Conservation (phyloP, 2,888 invertebrate genomes). For the Abrostola triplasia region DNA sequence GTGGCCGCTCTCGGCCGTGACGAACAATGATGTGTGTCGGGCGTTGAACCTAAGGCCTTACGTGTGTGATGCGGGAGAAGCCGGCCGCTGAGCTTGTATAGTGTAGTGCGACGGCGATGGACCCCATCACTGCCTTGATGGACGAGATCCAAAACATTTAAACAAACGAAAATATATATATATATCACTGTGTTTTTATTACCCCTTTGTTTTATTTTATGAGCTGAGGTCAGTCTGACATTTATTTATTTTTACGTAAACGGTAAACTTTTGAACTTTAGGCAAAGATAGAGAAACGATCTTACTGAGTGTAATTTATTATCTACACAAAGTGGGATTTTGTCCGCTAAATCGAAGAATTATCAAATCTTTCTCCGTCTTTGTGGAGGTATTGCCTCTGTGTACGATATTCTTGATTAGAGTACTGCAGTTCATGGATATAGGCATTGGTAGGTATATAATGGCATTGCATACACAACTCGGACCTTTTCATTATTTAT, state of each 20-base stretch:
- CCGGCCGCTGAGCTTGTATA: slow-evolving; percentile 75
- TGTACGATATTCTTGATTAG: no score
- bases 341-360: no score
- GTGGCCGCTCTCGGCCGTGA: slow-evolving; percentile 22
- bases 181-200: slow-evolving; percentile 82
- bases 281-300: no score
- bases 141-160: slow-evolving; percentile 82
- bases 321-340: no score
- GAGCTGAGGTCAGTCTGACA: background rate
- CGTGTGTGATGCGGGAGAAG: slow-evolving; percentile 65
- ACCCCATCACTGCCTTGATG: slow-evolving; percentile 81
- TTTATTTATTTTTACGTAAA: background rate
- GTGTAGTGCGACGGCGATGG: slow-evolving; percentile 56
- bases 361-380: no score
- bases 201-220: slow-evolving; percentile 75
- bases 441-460: no score
- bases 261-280: no score
- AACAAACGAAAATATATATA: slow-evolving; percentile 85
- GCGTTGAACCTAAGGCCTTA: slow-evolving; percentile 71
- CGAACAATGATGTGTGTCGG: slow-evolving; percentile 36
- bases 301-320: no score
- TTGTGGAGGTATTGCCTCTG: no score
- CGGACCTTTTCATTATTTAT: no score
- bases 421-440: no score
- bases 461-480: no score